Base-by-base conservation (phyloP, 2,888 invertebrate genomes). In the Margaritifera margaritifera region DNA sequence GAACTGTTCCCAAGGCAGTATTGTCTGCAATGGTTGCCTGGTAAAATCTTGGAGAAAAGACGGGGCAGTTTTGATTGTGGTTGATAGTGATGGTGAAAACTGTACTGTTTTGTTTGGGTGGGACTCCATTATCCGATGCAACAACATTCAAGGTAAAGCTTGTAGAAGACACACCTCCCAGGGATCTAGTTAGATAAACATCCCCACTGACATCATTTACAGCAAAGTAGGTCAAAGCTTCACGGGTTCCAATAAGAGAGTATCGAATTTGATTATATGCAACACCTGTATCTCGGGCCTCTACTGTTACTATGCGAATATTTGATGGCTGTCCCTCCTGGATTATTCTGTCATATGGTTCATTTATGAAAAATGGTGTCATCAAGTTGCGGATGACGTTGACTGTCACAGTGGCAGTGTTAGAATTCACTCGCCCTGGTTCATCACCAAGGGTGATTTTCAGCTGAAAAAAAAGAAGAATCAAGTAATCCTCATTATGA, bases 141-240 rank as follows among this genome's bases (percentile, higher is more conserved):
- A 74, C 70, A 15, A 87, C 80, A 58, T 77, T 67, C 58, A 80
- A 70, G 53, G 50, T 69, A 62, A 72, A 77, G 3, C 31, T 58
- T 19, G 56, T 61, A 56, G 70, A 54, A 18, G 64, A 25, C 20
- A 50, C 53, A 53, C 68, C 69, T 6, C 73, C 71, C 15, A 80
- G 61, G n/a, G 73, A 69, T 59, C 75, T 75, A 6, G 60, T 66
- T 20, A 79, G 22, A 53, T 61, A 60, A 18, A 84, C 75, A 11
- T 31, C 56, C 20, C 86, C 86, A 53, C 71, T 77, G 31, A 59
- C 54, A n/a, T 63, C 55, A 25, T 81, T 76, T n/a, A 87, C 79
- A 19, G 58, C 60, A 73, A 87, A 87, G 74, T 81, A 87, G 25
- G 82, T 81, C 0, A 84, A 81, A 24, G 87, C 84, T 56, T 79